Evolutionary conservation across 2,797 vertebrate genomes (phyloP), one percentile per base, ranked within the genome.

Genomic region (Amblyopsis hoosieri): DNA sequence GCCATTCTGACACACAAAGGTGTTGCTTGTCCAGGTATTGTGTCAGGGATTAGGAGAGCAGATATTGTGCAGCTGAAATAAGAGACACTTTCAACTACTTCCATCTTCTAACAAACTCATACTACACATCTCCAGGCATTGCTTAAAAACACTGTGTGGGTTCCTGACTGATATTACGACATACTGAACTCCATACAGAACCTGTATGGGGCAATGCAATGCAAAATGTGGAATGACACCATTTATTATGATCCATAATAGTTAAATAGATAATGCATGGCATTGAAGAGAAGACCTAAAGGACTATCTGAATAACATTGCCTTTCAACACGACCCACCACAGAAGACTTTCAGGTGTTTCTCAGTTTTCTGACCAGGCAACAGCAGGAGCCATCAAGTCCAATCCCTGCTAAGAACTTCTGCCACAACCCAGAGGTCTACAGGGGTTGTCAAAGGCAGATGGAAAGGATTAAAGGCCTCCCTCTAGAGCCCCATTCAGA

Each of bases 11-110:
- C 85, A 81, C 84, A 89, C 87, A 87, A 91, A 85, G 83, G 82
- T 82, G 69, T 75, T 85, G 85, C 89, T 91, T 89, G 91, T 90
- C 89, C 86, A 79, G 83, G 87, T 81, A 91, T 92, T 92, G 89
- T 92, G 89, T 90, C 67, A 57, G 70, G 87, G 85, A 90, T 91
- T 91, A 92, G 64, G 51, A 13, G 76, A 89, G 86, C 88, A 88
- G 79, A 88, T 88, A 89, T n/a, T 52, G 75, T 67, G 80, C 80
- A 84, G 83, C 86, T 89, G 69, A 84, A 87, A 66, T 59, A 71
- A 83, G 76, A 83, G 72, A 78, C 84, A 75, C 72, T 45, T 65
- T 74, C 60, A 84, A 79, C 67, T 69, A 79, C 79, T 79, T 82
- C 79, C 74, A 62, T 79, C 83, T 80, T 76, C 74, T 82, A 69